Evolutionary conservation across 2,797 vertebrate species (phyloP), one percentile per base, ranked within the genome.

Genomic region (Coilia nasus): DNA sequence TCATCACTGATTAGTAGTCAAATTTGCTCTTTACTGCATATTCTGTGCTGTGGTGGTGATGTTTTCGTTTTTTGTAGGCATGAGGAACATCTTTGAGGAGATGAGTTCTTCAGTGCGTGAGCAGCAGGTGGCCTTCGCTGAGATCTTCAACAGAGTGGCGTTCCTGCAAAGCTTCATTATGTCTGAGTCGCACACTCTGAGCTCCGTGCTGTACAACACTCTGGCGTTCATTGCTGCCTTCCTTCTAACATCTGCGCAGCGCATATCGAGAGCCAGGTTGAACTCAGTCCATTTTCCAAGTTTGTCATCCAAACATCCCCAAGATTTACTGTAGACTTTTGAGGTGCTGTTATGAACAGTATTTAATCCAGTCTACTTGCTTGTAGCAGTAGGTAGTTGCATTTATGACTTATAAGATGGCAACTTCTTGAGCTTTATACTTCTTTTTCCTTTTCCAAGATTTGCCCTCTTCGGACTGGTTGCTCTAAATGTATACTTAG

Each of bases 141-240:
- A 97, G 83, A 95, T 97, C 89, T 97, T 96, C 75, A 94, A 94
- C 91, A 92, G 94, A 0, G 91, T 97, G 0, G 92, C 95, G 50
- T 96, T 95, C 90, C 91, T 97, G 86, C 96, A 96, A 87, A 96
- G 89, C 62, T 96, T 97, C 90, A 91, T 97, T 81, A 87, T 97
- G 91, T 92, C 94, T 17, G 96, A 97, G 88, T 93, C 96, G 0
- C 94, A 95, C 87, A 95, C 94, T 0, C 89, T 97, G 59, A 94
- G 93, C 90, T 96, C 95, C 15, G 90, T 94, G 86, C 90, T 95
- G 84, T 96, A 96, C 91, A 96, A 96, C 15, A 92, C 94, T 1
- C 90, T 95, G 71, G 95, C 93, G 0, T 92, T 96, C 19, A 92
- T 88, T 0, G 85, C 90, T 10, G 85, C 92, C 47, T 96, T 95